A percentile compares a stretch with the other conserved stretches of the same genome.
These are phyloP conservation scores for Eulemur rubriventer DNA, from an alignment of 2,797 vertebrate genomes.

Conservation along the genomic window DNA sequence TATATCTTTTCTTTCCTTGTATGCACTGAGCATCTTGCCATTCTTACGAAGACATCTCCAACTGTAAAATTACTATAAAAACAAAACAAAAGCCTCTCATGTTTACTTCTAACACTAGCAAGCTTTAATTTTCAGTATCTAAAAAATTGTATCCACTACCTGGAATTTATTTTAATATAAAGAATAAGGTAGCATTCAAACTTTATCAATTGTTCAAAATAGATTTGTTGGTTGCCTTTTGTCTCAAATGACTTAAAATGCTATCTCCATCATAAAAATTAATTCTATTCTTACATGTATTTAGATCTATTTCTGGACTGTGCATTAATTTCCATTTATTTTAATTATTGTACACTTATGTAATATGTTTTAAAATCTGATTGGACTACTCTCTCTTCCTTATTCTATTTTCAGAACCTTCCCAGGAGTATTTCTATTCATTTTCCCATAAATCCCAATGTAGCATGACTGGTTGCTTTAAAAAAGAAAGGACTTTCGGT, in stretches of 20 bases:
- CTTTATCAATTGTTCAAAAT: neutral
- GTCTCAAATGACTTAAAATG: neutral
- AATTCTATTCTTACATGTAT: neutral
- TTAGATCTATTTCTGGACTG: neutral
- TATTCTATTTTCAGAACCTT: neutral
- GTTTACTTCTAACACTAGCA: neutral
- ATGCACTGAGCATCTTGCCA: neutral
- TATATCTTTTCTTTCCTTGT: neutral
- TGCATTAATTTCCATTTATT: neutral
- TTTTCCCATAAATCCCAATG: neutral
- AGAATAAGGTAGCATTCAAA: neutral
- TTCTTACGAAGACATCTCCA: neutral
- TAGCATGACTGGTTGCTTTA: neutral
- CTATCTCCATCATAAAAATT: neutral
- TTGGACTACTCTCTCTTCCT: neutral
- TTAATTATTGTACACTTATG: neutral
- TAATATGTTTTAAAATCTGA: neutral
- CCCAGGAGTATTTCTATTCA: neutral
- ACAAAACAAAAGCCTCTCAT: neutral
- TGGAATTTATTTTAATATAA: neutral
- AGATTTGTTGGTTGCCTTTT: neutral
- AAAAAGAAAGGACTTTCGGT: neutral
- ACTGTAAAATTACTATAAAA: neutral
- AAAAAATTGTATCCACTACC: neutral
- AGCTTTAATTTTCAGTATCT: neutral